A percentile compares a stretch with the other conserved stretches of the same genome.
Conservation (phyloP, 2,797 vertebrate species). For the Sebastes nivosus region DNA sequence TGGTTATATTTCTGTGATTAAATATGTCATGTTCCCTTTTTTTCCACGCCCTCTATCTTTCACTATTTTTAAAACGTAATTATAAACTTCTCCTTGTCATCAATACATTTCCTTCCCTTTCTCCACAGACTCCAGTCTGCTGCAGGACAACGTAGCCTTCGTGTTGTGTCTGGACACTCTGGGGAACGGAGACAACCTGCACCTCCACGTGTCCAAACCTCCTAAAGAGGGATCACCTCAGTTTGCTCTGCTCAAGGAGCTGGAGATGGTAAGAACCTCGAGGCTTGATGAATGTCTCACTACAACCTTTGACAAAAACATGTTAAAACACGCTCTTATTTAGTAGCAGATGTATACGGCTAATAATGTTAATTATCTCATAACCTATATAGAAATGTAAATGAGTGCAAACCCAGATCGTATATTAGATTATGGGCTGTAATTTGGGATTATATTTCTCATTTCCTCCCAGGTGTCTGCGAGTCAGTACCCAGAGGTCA, state of each 20-base stretch:
- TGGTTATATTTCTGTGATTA: neutral
- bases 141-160: slow-evolving; percentile 98
- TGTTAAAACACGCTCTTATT: neutral
- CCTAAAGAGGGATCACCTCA: slow-evolving; percentile 95
- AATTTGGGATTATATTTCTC: neutral
- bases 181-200: slow-evolving; percentile 88
- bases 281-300: neutral
- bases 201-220: slow-evolving; percentile 97
- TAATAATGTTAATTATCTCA: neutral
- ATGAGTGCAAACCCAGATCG: neutral
- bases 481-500: slow-evolving; percentile 91
- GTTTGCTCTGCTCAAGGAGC: slow-evolving; percentile 89
- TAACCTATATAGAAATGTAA: neutral
- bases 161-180: slow-evolving; percentile 96
- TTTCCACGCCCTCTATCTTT: neutral
- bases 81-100: neutral
- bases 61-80: neutral
- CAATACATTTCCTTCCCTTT: neutral
- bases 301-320: neutral
- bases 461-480: slow-evolving; percentile 80
- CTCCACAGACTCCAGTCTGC: slow-evolving; percentile 91
- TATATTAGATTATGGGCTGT: neutral
- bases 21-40: neutral
- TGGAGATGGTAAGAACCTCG: slow-evolving; percentile 85
- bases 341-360: neutral